Conservation (phyloP, 2,797 vertebrate genomes). For the Chiroxiphia lanceolata region DNA sequence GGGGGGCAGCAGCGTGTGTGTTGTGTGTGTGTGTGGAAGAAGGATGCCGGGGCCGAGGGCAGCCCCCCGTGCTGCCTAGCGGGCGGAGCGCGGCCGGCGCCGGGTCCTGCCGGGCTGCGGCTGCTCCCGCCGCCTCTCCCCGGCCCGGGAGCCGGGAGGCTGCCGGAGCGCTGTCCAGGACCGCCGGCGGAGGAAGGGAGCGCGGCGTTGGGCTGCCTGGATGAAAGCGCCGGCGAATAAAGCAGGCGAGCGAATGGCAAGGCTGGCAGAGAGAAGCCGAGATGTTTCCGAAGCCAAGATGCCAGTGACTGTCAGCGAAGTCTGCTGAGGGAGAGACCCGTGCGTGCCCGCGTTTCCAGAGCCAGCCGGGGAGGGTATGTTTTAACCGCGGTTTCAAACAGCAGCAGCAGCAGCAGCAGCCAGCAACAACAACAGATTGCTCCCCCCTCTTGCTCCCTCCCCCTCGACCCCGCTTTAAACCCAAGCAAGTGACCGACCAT, state of each 20-base stretch:
- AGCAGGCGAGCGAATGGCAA: slow-evolving; percentile 47
- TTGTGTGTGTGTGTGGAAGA: not conserved
- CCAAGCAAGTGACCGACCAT: not conserved
- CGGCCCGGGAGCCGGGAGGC: not conserved
- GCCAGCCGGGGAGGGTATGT: not conserved
- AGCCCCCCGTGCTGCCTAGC: slow-evolving; percentile 9
- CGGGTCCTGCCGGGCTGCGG: slow-evolving; percentile 32
- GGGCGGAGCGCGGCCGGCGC: slow-evolving; percentile 53
- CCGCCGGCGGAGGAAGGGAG: not conserved
- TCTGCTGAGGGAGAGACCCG: slow-evolving; percentile 24
- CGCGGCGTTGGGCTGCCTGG: not conserved
- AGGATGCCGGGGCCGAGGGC: slow-evolving; percentile 34
- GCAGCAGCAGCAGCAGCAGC: not conserved
- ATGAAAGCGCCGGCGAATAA: slow-evolving; percentile 7
- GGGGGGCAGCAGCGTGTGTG: not conserved
- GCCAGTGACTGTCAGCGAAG: slow-evolving; percentile 33
- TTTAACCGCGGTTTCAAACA: not conserved
- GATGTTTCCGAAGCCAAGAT: slow-evolving; percentile 27
- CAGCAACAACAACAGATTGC: slow-evolving; percentile 5
- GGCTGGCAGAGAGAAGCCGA: not conserved
- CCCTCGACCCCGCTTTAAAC: slow-evolving; percentile 3
- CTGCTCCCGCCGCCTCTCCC: not conserved
- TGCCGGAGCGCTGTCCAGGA: not conserved
- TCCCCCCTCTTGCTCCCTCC: not conserved
- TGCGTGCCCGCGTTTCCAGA: not conserved